Base-by-base conservation (phyloP, 2,888 invertebrate genomes). In the Troides aeacus region DNA sequence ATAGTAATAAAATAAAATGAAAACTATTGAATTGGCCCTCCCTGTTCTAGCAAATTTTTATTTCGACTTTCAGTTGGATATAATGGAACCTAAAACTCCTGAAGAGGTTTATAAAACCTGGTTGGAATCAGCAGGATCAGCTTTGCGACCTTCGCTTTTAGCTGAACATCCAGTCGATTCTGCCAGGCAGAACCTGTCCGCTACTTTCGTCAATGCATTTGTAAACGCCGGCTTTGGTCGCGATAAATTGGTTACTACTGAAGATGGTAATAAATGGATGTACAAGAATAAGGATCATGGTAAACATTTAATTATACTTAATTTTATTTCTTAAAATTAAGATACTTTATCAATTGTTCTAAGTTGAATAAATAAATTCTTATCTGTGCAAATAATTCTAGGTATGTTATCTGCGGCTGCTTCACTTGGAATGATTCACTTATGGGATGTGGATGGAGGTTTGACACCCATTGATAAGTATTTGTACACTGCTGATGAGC, bases 361-460 rank as follows among this genome's bases (percentile, higher is more conserved):
- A 21, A 21, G 21, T 0, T 21, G 21, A 21, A 21, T 21, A 21
- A 21, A 21, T 21, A 21, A 21, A 46, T 56, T n/a, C 7, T 56
- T 56, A 56, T 8, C 56, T 21, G 4, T 50, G 42, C 24, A 23
- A 21, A 59, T 64, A 62, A 46, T 72, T 70, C 62, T 75, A 93
- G 93, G 99, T 64, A 99, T 99, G 98, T 87, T 99, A 71, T 98
- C 98, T 81, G 99, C 99, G 0, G 98, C 99, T 0, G 99, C 99
- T 0, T 98, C 99, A 0, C 93, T 99, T 46, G 99, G 99, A 46
- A 94, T 99, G 79, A 96, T 99, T 70, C 95, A 99, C 75, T 90
- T 99, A 57, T 99, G 99, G 99, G 99, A 99, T 86, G 98, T 99
- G 2, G 99, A 99, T 86, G 98, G 99, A 53, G 99, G 99, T 61